These are phyloP conservation scores for Epinephelus coioides DNA, from an alignment of 2,797 vertebrate species.

Conservation along the genomic window DNA sequence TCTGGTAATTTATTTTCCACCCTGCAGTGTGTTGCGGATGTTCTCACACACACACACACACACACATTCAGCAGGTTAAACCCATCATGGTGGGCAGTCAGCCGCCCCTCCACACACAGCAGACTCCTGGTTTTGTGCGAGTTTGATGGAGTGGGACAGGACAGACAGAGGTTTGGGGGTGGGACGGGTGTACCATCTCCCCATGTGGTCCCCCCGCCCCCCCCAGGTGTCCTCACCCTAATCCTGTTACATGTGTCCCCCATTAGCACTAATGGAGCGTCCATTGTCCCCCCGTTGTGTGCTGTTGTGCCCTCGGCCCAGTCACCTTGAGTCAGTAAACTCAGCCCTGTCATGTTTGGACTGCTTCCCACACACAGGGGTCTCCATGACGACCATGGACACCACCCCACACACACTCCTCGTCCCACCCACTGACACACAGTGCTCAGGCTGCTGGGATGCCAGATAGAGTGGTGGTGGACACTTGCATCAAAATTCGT, in stretches of 20 bases:
- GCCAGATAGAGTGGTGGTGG: background rate
- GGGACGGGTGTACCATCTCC: slow-evolving; percentile 63
- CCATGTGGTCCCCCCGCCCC: slow-evolving; percentile 80
- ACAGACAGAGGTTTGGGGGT: slow-evolving; percentile 9
- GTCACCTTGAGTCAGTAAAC: slow-evolving; percentile 85
- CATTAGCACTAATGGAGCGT: slow-evolving; percentile 83
- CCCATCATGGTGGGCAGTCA: slow-evolving; percentile 32
- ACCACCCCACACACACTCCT: background rate
- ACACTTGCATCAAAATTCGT: background rate
- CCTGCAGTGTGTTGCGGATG: background rate
- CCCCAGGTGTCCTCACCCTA: slow-evolving; percentile 82
- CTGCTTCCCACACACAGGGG: slow-evolving; percentile 84
- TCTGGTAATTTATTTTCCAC: background rate
- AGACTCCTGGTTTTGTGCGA: slow-evolving; percentile 51
- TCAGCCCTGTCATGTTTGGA: slow-evolving; percentile 79
- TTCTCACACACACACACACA: background rate
- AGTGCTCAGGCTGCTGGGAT: slow-evolving; percentile 10
- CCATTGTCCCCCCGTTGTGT: slow-evolving; percentile 80
- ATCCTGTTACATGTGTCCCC: slow-evolving; percentile 86
- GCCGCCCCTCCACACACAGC: slow-evolving; percentile 7
- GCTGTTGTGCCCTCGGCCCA: slow-evolving; percentile 64
- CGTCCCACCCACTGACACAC: slow-evolving; percentile 31
- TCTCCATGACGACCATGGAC: slow-evolving; percentile 78
- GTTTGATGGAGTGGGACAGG: slow-evolving; percentile 66
- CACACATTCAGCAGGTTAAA: background rate